Evolutionary conservation across 2,797 vertebrate genomes (phyloP).

Genomic region (Astyanax mexicanus): DNA sequence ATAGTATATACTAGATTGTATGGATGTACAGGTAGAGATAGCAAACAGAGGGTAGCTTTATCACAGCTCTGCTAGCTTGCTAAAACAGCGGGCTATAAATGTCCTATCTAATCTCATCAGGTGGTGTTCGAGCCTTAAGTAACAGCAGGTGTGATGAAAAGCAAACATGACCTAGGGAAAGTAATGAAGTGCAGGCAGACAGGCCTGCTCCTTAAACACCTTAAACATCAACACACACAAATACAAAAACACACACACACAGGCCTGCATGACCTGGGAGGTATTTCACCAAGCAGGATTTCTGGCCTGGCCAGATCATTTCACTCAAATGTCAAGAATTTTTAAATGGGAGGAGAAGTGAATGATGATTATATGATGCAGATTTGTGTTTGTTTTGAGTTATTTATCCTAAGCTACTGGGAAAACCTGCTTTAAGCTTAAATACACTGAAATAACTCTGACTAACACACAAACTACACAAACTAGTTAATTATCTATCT

Average conservation of each 20-base stretch:
- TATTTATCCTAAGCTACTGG: not conserved
- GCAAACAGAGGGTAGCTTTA: too few relatives aligned
- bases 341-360: not conserved
- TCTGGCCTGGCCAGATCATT: not conserved
- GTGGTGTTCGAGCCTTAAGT: not conserved
- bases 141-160: not conserved
- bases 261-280: not conserved
- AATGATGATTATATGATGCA: not conserved
- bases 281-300: not conserved
- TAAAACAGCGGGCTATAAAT: not conserved
- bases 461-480: not conserved
- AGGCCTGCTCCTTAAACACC: constrained; percentile 7
- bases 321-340: not conserved
- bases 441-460: too few relatives aligned
- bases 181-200: not conserved
- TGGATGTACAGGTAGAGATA: too few relatives aligned
- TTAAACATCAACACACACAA: too few relatives aligned
- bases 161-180: constrained; percentile 2
- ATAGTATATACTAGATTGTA: too few relatives aligned
- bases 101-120: not conserved
- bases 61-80: too few relatives aligned
- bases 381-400: not conserved
- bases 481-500: too few relatives aligned
- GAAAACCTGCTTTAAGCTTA: too few relatives aligned
- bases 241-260: too few relatives aligned